A percentile compares a stretch with the other conserved stretches of the same genome.
phyloP scores from a whole-genome alignment of 2,888 invertebrate genomes.

The Corbicula japonica region DNA sequence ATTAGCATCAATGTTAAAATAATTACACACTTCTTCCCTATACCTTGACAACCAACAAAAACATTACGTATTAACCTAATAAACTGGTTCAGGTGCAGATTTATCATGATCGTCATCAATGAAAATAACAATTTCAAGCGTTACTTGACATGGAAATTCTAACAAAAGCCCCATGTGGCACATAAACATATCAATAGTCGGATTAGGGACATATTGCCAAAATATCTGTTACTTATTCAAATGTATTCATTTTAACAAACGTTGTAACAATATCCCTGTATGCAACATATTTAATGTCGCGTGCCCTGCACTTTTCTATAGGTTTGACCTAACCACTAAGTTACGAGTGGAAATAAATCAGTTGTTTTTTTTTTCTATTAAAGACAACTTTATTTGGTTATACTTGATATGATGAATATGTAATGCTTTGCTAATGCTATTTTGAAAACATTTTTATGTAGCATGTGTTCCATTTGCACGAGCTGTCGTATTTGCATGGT shows the following conservation, averaged over 20 bases:
- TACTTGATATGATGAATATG: too few relatives aligned
- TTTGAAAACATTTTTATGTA: too few relatives aligned
- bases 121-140: constrained; percentile 27
- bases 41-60: too few relatives aligned
- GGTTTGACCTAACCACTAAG: constrained; percentile 21
- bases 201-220: constrained; percentile 8
- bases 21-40: too few relatives aligned
- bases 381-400: neutral
- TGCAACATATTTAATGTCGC: constrained; percentile 46
- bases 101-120: neutral
- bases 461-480: too few relatives aligned
- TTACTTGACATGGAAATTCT: neutral
- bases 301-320: constrained; percentile 12
- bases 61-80: too few relatives aligned
- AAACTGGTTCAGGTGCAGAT: too few relatives aligned
- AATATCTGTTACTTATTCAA: constrained; percentile 37
- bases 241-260: constrained; percentile 29
- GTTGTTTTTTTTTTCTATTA: neutral
- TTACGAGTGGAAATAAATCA: constrained; percentile 10
- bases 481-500: too few relatives aligned
- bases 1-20: too few relatives aligned
- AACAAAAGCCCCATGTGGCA: constrained; percentile 13
- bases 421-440: too few relatives aligned
- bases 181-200: constrained; percentile 21
- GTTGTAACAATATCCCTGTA: constrained; percentile 20